These are phyloP conservation scores for Sthenelais limicola DNA, from an alignment of 2,888 invertebrate genomes.

Conservation along the genomic window DNA sequence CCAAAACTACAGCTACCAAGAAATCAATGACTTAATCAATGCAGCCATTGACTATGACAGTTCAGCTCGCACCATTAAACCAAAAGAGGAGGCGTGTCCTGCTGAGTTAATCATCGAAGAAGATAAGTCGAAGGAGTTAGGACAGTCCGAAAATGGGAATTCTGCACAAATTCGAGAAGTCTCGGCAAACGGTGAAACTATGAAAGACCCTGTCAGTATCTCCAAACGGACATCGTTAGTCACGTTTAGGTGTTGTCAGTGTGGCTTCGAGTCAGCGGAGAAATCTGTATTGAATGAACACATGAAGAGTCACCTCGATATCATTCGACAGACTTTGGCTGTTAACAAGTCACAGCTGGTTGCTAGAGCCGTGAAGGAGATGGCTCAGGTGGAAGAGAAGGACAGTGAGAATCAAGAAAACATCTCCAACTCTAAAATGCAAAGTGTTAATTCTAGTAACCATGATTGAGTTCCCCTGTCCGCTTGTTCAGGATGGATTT, in stretches of 20 bases:
- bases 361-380: conserved; percentile 21
- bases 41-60: conserved; percentile 67
- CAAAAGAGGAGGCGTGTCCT: no score
- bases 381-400: conserved; percentile 1
- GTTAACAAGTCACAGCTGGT: conserved; percentile 33
- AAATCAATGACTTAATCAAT: conserved; percentile 70
- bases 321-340: conserved; percentile 64
- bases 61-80: no score
- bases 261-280: conserved; percentile 69
- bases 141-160: no score
- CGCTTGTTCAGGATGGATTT: no score
- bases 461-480: no score
- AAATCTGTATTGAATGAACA: conserved; percentile 66
- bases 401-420: no score
- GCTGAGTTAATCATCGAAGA: no score
- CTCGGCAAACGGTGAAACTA: no score
- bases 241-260: conserved; percentile 70
- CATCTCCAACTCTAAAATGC: no score
- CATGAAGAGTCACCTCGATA: conserved; percentile 68
- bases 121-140: not conserved
- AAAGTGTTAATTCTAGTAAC: no score
- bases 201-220: no score
- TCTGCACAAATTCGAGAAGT: no score
- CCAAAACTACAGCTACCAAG: conserved; percentile 68
- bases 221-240: conserved; percentile 59